Conservation (phyloP, 1,140 invertebrate genomes). For the Penaeus indicus region DNA sequence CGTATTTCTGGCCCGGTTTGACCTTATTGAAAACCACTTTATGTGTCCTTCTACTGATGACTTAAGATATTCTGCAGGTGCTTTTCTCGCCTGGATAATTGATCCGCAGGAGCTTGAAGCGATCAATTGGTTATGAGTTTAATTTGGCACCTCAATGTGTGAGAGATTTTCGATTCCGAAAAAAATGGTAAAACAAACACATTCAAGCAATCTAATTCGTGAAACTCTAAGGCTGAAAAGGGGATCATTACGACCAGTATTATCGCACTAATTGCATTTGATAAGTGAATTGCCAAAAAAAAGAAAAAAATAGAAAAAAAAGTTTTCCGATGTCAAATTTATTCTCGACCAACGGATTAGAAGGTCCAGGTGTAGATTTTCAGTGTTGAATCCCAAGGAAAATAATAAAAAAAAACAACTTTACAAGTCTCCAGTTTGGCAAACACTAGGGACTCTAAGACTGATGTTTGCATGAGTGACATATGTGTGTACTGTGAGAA, state of each 20-base stretch:
- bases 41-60: slow-evolving; percentile 53
- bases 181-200: too few relatives aligned
- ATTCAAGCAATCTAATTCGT: too few relatives aligned
- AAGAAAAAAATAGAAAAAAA: slow-evolving; percentile 36
- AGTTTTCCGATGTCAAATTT: slow-evolving; percentile 33
- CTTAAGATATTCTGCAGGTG: background rate
- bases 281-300: background rate
- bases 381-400: slow-evolving; percentile 52
- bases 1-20: slow-evolving; percentile 14
- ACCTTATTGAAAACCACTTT: slow-evolving; percentile 30
- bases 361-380: slow-evolving; percentile 55
- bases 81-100: background rate
- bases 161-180: too few relatives aligned
- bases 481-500: background rate
- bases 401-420: slow-evolving; percentile 1
- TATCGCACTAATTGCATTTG: too few relatives aligned
- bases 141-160: too few relatives aligned
- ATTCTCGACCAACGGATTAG: slow-evolving; percentile 26
- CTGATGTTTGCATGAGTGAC: background rate
- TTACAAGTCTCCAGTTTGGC: slow-evolving; percentile 6
- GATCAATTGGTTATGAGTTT: too few relatives aligned
- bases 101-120: too few relatives aligned
- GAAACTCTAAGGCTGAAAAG: too few relatives aligned
- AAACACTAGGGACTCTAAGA: background rate
- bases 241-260: too few relatives aligned